Base-by-base conservation (phyloP, 1,140 invertebrate species). In the Hydropsyche tenuis region DNA sequence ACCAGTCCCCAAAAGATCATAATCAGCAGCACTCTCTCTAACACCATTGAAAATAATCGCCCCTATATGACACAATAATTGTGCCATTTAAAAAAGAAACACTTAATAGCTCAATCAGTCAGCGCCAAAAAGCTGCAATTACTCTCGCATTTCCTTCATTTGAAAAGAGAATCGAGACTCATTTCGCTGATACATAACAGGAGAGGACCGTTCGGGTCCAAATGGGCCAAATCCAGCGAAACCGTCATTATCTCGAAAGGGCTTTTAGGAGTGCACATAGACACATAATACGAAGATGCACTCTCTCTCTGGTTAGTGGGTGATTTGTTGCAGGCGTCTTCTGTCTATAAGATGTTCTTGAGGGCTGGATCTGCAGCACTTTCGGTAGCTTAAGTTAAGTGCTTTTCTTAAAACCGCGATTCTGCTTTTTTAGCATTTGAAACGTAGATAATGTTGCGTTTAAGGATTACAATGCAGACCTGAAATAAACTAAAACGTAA, bases 321-420 rank as follows among this genome's bases (percentile, higher is more conserved):
- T 75, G 73, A 75, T 75, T 75, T 75, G 73, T 75, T 65, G 69
- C 68, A 70, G 69, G 42, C 73, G 60, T 60, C 72, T 69, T 37
- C 30, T 37, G 66, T 73, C 66, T 64, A 53, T 22, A 42, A 60
- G 72, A 73, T 30, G 30, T 9, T 37, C 30, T 37, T 9, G 30
- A 37, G 30, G 30, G 30, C 9, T 37, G 9, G 30, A 37, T 37
- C 30, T 37, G 30, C 30, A 37, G 30, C 30, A 37, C 30, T 37
- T 37, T 37, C 30, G 30, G 30, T 37, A 9, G 30, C 30, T 37
- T 9, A 9, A 37, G 30, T 37, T 37, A 37, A 37, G 30, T 37
- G 30, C 30, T 37, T 37, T 37, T 37, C 30, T 37, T 9, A 9
- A 37, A 37, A 9, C n/a, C 30, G 30, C 30, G 30, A 37, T 37